These are phyloP conservation scores for Pantherophis guttatus DNA, from an alignment of 2,113 vertebrate species.

Conservation along the genomic window DNA sequence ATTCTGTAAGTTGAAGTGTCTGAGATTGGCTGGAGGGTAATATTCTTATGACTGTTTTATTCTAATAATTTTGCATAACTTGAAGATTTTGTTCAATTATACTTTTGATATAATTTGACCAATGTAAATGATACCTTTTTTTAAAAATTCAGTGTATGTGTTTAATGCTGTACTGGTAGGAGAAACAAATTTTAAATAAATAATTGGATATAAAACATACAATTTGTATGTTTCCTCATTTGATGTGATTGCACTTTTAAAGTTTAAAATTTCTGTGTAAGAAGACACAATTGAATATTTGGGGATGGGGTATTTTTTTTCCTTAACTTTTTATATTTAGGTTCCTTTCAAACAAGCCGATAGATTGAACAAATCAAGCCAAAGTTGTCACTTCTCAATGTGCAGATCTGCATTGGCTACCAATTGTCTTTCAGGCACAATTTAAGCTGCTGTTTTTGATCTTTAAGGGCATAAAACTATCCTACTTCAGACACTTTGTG, in stretches of 20 bases:
- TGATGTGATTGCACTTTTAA: neutral
- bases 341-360: neutral
- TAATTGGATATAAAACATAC: neutral
- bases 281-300: neutral
- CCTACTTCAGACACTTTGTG: neutral
- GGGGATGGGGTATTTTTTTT: neutral
- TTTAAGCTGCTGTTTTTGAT: neutral
- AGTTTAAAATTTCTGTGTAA: neutral
- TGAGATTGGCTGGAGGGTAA: neutral
- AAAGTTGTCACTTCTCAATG: neutral
- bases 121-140: constrained; percentile 49
- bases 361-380: neutral
- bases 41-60: constrained; percentile 43
- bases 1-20: neutral
- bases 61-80: constrained; percentile 56
- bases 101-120: constrained; percentile 56
- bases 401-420: neutral
- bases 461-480: neutral
- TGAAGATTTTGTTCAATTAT: constrained; percentile 65
- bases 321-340: neutral
- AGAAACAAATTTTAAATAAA: constrained; percentile 5
- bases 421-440: neutral
- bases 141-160: neutral
- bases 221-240: neutral
- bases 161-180: neutral